Base-by-base conservation (phyloP, 2,797 vertebrate genomes). In the Crocodylus rhombifer region DNA sequence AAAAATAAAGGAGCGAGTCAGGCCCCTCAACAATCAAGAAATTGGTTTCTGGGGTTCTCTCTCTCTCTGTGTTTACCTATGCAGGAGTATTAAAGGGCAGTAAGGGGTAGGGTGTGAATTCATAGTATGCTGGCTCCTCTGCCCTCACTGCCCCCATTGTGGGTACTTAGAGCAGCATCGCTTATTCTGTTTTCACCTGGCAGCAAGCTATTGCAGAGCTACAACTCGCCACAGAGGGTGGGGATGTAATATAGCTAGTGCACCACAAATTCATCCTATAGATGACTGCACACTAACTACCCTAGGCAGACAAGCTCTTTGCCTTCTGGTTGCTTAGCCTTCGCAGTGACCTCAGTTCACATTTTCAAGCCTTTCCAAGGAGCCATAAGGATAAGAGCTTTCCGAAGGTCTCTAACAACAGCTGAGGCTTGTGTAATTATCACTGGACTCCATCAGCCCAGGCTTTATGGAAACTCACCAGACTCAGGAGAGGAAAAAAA, bases 141-240 rank as follows among this genome's bases (percentile, higher is more conserved):
- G 81, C 62, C 64, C 7, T 9, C 21, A 33, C 8, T 80, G 4
- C 51, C 20, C 42, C 9, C 42, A 51, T 51, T 51, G 42, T 51
- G 9, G 42, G 42, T 51, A 56, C 7, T 55, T n/a, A 18, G 23
- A 7, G 82, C 2, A 57, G 16, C 0, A 0, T 2, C 42, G 10
- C 9, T 51, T 51, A 51, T 51, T 3, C 6, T 79, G 4, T 5
- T 42, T 65, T 14, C 5, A 18, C 2, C 13, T 0, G 4, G 9
- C 86, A 74, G 16, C 5, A 3, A 81, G 28, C 74, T 76, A 56
- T 26, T 58, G 23, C 15, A 56, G n/a, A 58, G 17, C 14, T 3
- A 3, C 18, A n/a, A 13, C 30, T 2, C 3, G n/a, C 57, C 36
- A 67, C 5, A 14, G 25, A 21, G 7, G 0, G 0, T 2, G 3